Evolutionary conservation across 2,888 invertebrate genomes (phyloP).

Genomic region (Euzetes globulus): DNA sequence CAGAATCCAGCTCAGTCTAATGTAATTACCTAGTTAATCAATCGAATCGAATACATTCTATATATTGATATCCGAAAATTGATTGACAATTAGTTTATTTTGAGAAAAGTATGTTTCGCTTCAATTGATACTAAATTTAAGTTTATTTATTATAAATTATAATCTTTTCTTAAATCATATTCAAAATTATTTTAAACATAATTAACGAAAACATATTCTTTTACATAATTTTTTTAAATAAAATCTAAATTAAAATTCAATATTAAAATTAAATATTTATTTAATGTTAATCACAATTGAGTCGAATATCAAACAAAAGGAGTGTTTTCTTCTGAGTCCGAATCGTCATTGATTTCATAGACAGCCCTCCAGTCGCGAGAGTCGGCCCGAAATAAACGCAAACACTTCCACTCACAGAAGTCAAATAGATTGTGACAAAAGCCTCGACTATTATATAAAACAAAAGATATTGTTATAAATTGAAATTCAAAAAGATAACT

Average conservation of each 20-base stretch:
- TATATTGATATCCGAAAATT: too few species aligned
- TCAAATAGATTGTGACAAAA: slow-evolving; percentile 72
- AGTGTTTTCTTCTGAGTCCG: background rate
- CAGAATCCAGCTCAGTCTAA: too few species aligned
- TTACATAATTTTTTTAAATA: too few species aligned
- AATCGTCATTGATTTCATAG: slow-evolving; percentile 42
- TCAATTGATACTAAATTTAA: background rate
- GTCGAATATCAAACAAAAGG: background rate
- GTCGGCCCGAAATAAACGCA: slow-evolving; percentile 67
- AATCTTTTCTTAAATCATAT: background rate
- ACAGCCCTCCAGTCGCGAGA: slow-evolving; percentile 63
- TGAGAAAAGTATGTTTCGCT: background rate
- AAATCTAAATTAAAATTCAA: background rate
- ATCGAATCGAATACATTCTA: too few species aligned
- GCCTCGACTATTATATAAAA: slow-evolving; percentile 58
- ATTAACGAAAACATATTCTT: background rate
- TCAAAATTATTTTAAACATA: background rate
- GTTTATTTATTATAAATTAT: background rate
- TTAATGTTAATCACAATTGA: background rate
- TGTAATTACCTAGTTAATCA: too few species aligned
- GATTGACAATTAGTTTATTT: background rate
- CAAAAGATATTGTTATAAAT: too few species aligned
- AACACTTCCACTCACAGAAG: slow-evolving; percentile 64
- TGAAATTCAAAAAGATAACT: slow-evolving; percentile 31
- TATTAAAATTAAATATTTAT: background rate